Conservation (phyloP, 2,888 invertebrate species). For the Cheilosia soror region DNA sequence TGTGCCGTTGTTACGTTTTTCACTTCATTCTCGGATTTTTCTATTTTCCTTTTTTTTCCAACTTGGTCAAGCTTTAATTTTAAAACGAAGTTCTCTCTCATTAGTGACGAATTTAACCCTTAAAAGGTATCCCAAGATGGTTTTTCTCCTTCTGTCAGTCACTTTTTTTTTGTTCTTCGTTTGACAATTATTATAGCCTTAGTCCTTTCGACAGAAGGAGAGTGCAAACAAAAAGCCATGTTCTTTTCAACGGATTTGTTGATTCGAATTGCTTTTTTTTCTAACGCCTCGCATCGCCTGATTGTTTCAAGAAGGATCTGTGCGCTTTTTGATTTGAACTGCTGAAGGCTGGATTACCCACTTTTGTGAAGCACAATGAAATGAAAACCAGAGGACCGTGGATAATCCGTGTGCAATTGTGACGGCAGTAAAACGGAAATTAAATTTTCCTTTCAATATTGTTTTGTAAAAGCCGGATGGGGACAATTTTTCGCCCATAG, state of each 20-base stretch:
- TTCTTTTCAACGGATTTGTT: conserved; percentile 36
- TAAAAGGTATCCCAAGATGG: conserved; percentile 55
- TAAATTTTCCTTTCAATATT: conserved; percentile 70
- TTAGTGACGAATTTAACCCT: conserved; percentile 70
- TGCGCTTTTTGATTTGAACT: conserved; percentile 61
- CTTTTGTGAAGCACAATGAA: conserved; percentile 34
- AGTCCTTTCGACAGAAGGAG: conserved; percentile 40
- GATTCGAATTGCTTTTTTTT: conserved; percentile 18
- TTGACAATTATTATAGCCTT: conserved; percentile 66
- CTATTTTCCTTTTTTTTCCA: background rate
- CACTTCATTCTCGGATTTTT: conserved; percentile 35
- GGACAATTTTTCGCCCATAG: background rate
- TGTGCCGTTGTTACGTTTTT: conserved; percentile 30
- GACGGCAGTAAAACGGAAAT: conserved; percentile 67
- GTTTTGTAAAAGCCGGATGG: conserved; percentile 39
- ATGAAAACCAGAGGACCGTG: conserved; percentile 60
- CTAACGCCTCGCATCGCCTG: conserved; percentile 15
- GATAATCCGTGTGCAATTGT: conserved; percentile 68
- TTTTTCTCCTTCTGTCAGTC: conserved; percentile 29
- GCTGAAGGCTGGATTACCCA: conserved; percentile 25
- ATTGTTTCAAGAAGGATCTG: conserved; percentile 18
- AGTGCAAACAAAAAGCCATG: conserved; percentile 29
- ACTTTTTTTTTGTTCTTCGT: conserved; percentile 14
- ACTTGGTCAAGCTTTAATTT: conserved; percentile 30
- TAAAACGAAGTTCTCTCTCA: conserved; percentile 49